Base-by-base conservation (phyloP, 1,140 invertebrate species). In the Pogonognathellus flavescens region DNA sequence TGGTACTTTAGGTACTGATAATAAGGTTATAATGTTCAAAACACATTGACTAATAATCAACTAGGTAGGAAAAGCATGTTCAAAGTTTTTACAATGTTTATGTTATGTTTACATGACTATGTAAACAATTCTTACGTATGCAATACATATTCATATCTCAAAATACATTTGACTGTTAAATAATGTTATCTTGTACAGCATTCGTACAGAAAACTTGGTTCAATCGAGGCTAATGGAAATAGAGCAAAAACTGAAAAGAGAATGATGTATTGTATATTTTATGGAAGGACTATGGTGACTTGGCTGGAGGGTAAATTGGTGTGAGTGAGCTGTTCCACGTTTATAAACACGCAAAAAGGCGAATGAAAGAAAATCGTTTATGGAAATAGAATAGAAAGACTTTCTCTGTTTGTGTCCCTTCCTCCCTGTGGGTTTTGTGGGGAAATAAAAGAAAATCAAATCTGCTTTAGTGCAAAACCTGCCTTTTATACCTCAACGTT, bases 361-460 rank as follows among this genome's bases (percentile, higher is more conserved):
- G 41, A 76, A 76, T 76, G 70, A 76, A 81, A 81, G 52, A 81
- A 62, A 82, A 82, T 82, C 57, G 81, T 62, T 82, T 82, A 82
- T 82, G 81, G 81, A 82, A 82, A 82, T 82, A 50, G 31, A 41
- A 41, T 41, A 41, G 81, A 82, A 82, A 82, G 81, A 82, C 53
- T 60, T 62, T 82, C 57, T 82, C 81, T 82, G 53, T 81, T 53
- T 82, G 57, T 62, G 20, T 82, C 57, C 31, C 31, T 41, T 41
- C 31, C 81, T 82, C 81, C 81, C 81, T 41, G 31, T 60, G 81
- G 81, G 57, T 62, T 82, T 62, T 31, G 50, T 82, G 70, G 60
- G 53, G 81, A 82, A 82, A 82, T 82, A 82, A 82, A 82, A 62
- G 81, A 82, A 60, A 82, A 82, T 82, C 81, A 82, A 82, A 82